A percentile compares a stretch with the other conserved stretches of the same genome.
phyloP scores from a whole-genome alignment of 37 sponge, comb jelly and placozoan genomes.

The Theonella swinhoei region DNA sequence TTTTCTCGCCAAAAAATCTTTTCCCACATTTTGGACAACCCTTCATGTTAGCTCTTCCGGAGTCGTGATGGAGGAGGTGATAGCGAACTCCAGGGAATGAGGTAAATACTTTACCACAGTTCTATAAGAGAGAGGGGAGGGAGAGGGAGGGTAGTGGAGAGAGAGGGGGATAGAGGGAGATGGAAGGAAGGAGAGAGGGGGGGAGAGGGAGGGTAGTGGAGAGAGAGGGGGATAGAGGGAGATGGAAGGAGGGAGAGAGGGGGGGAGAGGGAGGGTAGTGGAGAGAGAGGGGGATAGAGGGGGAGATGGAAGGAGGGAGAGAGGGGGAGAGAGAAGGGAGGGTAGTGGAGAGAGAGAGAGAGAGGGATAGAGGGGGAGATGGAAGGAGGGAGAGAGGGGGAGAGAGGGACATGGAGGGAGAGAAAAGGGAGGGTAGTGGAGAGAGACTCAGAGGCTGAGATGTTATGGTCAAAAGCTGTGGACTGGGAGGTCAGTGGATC shows the following conservation, averaged over 20 bases:
- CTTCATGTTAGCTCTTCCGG: background rate
- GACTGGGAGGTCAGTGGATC: too few species aligned
- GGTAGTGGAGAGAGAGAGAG: background rate
- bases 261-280: background rate
- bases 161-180: background rate
- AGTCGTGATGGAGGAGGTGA: slow-evolving; percentile 12
- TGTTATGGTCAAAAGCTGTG: too few species aligned
- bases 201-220: background rate
- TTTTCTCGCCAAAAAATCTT: background rate
- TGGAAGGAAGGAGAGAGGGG: background rate
- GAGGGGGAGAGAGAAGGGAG: background rate
- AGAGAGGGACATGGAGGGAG: too few species aligned
- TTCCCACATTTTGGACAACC: slow-evolving; percentile 16
- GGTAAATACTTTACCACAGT: slow-evolving; percentile 15
- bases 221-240: background rate
- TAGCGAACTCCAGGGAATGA: slow-evolving; percentile 18
- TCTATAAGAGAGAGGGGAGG: slow-evolving; percentile 2
- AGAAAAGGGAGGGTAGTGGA: slow-evolving; percentile 1
- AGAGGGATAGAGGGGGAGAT: too few species aligned
- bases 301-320: background rate
- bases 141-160: background rate
- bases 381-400: too few species aligned
- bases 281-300: slow-evolving; percentile 1
- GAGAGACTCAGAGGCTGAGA: too few species aligned
- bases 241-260: background rate